phyloP scores from a whole-genome alignment of 2,797 vertebrate species.

The Capromys pilorides region DNA sequence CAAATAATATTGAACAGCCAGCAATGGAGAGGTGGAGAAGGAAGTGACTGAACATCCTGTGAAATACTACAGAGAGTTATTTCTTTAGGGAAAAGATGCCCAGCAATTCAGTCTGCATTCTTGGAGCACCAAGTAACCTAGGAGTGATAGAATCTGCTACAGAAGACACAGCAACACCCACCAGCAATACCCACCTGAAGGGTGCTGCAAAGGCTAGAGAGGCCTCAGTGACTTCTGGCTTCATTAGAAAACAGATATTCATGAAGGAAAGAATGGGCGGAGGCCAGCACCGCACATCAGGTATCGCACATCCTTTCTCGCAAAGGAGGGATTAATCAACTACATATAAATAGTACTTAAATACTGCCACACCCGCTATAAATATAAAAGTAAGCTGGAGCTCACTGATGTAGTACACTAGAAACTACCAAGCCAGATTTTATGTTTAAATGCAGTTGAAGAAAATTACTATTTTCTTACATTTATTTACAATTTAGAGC shows the following conservation, averaged over 20 bases:
- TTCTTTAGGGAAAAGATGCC: not conserved
- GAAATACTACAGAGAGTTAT: slow-evolving; percentile 13
- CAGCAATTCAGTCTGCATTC: not conserved
- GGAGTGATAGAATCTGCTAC: not conserved
- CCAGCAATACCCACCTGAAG: not conserved
- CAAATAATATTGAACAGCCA: not conserved
- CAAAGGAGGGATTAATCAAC: not conserved
- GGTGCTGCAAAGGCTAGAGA: not conserved
- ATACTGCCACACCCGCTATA: not conserved
- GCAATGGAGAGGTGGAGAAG: not conserved
- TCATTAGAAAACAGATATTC: not conserved
- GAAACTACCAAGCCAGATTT: not conserved
- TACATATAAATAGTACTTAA: not conserved
- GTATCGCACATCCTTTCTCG: not conserved
- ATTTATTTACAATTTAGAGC: not conserved
- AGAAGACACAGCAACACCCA: not conserved
- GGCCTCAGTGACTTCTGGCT: not conserved
- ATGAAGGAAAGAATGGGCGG: not conserved
- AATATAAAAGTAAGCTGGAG: not conserved
- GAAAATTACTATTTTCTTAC: not conserved
- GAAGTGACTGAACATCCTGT: not conserved
- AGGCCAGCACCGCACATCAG: not conserved
- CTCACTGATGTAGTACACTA: not conserved
- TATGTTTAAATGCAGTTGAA: not conserved
- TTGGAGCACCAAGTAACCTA: not conserved